Conservation (phyloP, 2,797 vertebrate genomes). For the Arrhamphus sclerolepis region DNA sequence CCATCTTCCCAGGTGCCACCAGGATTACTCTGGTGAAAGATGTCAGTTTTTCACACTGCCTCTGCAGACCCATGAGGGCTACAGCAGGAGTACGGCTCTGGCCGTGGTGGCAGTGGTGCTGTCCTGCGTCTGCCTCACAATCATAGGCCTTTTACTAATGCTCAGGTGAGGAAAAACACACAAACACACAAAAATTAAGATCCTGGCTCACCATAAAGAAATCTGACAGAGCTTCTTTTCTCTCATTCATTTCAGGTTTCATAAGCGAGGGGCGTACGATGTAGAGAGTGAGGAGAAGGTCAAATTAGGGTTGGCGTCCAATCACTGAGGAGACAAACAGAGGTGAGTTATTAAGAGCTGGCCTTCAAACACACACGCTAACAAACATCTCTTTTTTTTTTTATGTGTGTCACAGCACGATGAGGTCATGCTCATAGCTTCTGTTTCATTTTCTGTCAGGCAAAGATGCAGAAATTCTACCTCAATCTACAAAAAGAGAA, state of each 20-base stretch:
- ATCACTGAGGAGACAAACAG: constrained; percentile 84
- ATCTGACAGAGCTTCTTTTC: constrained; percentile 34
- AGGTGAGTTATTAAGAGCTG: constrained; percentile 65
- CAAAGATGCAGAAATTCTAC: constrained; percentile 82
- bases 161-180: constrained; percentile 83
- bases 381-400: background rate
- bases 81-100: constrained; percentile 91
- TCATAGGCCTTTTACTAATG: constrained; percentile 91
- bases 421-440: constrained; percentile 26
- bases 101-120: constrained; percentile 92
- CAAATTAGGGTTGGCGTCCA: constrained; percentile 89
- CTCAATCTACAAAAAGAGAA: constrained; percentile 80
- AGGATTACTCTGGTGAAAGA: constrained; percentile 88
- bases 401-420: background rate
- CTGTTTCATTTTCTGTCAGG: constrained; percentile 42
- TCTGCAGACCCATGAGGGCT: constrained; percentile 68
- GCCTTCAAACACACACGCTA: constrained; percentile 1
- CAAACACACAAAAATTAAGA: constrained; percentile 3
- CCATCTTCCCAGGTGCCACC: constrained; percentile 82
- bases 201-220: background rate
- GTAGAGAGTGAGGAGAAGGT: constrained; percentile 97
- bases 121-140: constrained; percentile 91
- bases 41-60: constrained; percentile 88
- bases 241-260: constrained; percentile 84
- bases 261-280: constrained; percentile 93